Base-by-base conservation (phyloP, 2,113 vertebrate species). In the Taurulus bubalis region DNA sequence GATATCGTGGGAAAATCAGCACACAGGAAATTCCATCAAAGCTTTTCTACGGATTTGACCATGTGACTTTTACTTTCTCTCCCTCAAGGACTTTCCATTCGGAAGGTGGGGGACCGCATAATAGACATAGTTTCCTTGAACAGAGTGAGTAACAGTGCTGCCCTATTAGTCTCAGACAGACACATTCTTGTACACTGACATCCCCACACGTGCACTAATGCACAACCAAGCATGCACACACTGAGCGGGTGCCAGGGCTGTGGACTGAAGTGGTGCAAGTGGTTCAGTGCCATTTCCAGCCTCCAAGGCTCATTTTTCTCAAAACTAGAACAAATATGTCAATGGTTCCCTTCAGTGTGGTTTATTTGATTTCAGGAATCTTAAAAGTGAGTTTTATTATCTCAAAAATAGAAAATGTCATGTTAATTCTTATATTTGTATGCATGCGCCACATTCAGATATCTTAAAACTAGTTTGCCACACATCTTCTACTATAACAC, bases 181-280 rank as follows among this genome's bases (percentile, higher is more conserved):
- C 74, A 71, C 85, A 91, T 92, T 92, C 90, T 79, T 88, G 85
- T 87, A 69, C 26, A 64, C 72, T 78, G 85, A 91, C 84, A 86
- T 70, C 64, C 67, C 67, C 71, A 67, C 74, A 67, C 58, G 51
- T 66, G 76, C 69, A 66, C 58, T 63, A 56, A 84, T 45, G 30
- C 38, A 38, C 64, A 49, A 30, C 38, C 49, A 74, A 63, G 51
- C 28, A 26, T 32, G 24, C 45, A 38, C 20, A 71, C 49, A 22
- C 68, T 22, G n/a, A 67, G 10, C 30, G 8, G 34, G 42, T 24
- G 20, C 36, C 30, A 49, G 60, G 36, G 9, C 55, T 47, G 66
- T 34, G 28, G 42, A 72, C 71, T 22, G 8, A 49, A 53, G 28
- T 24, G 26, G 26, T 40, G 49, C 18, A 32, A 71, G 49, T 28